Evolutionary conservation across 2,888 invertebrate genomes (phyloP), one percentile per base, ranked within the genome.

Genomic region (Parnassius orleans): DNA sequence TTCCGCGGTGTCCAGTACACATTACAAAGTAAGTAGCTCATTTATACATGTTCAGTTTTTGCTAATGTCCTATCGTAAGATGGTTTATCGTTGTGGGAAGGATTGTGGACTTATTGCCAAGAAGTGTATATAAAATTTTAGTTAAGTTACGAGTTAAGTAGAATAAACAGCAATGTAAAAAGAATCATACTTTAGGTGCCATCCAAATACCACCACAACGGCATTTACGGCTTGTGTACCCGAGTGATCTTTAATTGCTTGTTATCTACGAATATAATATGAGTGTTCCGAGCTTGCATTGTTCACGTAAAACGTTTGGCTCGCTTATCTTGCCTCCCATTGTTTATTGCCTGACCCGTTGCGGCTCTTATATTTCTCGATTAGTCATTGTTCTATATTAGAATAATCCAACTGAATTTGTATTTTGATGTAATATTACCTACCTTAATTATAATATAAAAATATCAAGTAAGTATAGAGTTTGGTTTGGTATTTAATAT

Each of bases 301-400:
- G 79, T 81, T 76, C 70, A 73, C 72, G 10, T 12, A 42, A 48
- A 58, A 70, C 71, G 69, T 5, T 33, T 74, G 73, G 69, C 53
- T 52, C 69, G 69, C 75, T 79, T 82, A 82, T 83, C 78, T 77
- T 63, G 46, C 41, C 48, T 51, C 54, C 70, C 64, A 77, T 81
- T 81, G 79, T 82, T 81, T 77, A 79, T 43, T 43, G 43, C 43
- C 65, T 76, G 73, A 77, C 73, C 78, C 71, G 71, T 72, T 69
- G 61, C 69, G 43, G 43, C 11, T 43, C 10, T 74, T 74, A 72
- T 68, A 73, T 70, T 76, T 76, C 63, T 64, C 67, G 58, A 65
- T 74, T 71, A 72, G 70, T 71, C 69, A 73, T 73, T 67, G 67
- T 73, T 33, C 0, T 11, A 11, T 43, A 43, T 43, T 11, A 51